A percentile compares a stretch with the other conserved stretches of the same genome.
Evolutionary conservation across 2,797 vertebrate species (phyloP).

Genomic region (Cossypha polioptera): DNA sequence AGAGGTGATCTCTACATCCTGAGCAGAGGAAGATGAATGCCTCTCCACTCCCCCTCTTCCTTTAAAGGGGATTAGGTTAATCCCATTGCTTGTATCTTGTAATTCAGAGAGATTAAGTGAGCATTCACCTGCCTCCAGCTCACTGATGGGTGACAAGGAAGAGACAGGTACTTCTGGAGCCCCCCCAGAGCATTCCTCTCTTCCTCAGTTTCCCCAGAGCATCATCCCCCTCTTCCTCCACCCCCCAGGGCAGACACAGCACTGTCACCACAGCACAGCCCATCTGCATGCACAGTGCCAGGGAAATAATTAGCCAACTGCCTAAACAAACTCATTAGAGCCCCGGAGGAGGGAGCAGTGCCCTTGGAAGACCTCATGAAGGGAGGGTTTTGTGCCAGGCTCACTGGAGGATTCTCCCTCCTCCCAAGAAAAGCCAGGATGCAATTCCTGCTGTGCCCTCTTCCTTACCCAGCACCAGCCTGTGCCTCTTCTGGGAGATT

Average conservation of each 20-base stretch:
- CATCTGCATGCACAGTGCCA: background rate
- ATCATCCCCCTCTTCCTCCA: background rate
- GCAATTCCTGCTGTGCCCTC: background rate
- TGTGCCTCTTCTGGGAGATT: rapidly evolving
- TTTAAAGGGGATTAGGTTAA: constrained; percentile 24
- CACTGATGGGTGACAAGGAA: background rate
- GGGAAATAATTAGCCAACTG: background rate
- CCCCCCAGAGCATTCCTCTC: background rate
- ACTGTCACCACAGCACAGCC: background rate
- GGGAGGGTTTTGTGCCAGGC: background rate
- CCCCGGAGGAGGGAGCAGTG: background rate
- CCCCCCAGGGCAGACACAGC: background rate
- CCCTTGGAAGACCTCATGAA: background rate
- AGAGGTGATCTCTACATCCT: rapidly evolving
- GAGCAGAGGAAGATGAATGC: rapidly evolving
- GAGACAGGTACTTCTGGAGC: background rate
- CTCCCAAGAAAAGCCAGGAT: background rate
- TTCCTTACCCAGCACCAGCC: background rate
- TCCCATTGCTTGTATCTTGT: background rate
- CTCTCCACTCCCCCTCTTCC: background rate
- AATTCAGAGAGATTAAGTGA: background rate
- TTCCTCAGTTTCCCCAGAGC: background rate
- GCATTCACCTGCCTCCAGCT: background rate
- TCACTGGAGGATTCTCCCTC: background rate
- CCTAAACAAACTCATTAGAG: background rate